Evolutionary conservation across 2,797 vertebrate genomes (phyloP).

Genomic region (Amniataba percoides): DNA sequence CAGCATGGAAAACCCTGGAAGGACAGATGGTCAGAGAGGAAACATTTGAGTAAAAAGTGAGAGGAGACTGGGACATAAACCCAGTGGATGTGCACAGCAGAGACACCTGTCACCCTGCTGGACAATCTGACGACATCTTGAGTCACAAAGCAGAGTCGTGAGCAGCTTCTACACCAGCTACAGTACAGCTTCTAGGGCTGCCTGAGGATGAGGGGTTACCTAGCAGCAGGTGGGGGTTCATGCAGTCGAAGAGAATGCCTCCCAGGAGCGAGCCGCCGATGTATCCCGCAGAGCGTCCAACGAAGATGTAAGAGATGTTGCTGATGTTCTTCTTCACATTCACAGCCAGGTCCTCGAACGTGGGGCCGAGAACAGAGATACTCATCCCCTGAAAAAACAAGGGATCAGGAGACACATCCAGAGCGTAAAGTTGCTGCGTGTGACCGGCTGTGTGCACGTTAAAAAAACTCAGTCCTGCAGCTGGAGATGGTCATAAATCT

Average conservation of each 20-base stretch:
- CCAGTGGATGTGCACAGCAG: not conserved
- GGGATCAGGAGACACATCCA: not conserved
- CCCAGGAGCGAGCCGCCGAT: constrained; percentile 91
- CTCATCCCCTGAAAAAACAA: constrained; percentile 89
- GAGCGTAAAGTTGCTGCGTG: not conserved
- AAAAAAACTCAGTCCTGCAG: not conserved
- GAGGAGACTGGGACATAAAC: not conserved
- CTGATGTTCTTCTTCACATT: constrained; percentile 91
- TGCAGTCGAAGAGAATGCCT: constrained; percentile 89
- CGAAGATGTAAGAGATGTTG: constrained; percentile 93
- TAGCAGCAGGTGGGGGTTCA: constrained; percentile 89
- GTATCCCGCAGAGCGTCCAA: constrained; percentile 91
- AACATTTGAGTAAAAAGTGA: not conserved
- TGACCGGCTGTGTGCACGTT: not conserved
- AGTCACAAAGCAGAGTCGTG: not conserved
- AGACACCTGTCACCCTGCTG: not conserved
- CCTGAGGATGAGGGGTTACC: constrained; percentile 79
- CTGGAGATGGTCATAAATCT: not conserved
- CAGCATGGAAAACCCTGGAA: constrained; percentile 89
- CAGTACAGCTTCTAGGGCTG: not conserved
- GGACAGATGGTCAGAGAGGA: not conserved
- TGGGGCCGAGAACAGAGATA: constrained; percentile 92
- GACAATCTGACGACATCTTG: not conserved
- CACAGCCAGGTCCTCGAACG: constrained; percentile 91
- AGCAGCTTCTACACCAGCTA: not conserved